Conservation (phyloP, 2,888 invertebrate genomes). For the Callimorpha dominula region DNA sequence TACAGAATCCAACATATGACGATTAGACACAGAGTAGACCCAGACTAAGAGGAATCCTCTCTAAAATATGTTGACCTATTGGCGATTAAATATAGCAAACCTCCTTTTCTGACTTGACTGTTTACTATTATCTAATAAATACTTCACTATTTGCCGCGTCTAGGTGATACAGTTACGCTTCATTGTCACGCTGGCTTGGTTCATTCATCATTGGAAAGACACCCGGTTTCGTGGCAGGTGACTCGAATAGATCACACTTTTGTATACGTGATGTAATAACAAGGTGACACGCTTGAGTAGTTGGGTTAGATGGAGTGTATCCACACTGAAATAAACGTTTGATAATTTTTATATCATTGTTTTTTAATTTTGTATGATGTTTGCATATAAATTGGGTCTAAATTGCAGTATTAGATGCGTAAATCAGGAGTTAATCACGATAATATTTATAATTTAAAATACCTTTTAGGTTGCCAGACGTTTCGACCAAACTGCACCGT, state of each 20-base stretch:
- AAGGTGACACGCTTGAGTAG: not conserved
- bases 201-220: conserved; percentile 9
- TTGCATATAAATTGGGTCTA: not conserved
- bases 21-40: no score
- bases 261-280: not conserved
- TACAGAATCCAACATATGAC: no score
- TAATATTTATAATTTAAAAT: no score
- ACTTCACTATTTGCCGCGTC: not conserved
- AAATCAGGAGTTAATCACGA: no score
- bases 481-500: no score
- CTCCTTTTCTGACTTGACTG: no score
- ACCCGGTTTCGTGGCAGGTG: not conserved
- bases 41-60: no score
- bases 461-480: no score
- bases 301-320: not conserved
- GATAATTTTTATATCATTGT: not conserved
- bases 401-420: not conserved
- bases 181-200: not conserved
- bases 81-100: no score
- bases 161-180: not conserved
- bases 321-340: not conserved
- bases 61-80: no score
- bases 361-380: not conserved
- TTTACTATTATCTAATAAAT: no score
- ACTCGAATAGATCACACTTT: conserved; percentile 4